Conservation (phyloP, 2,888 invertebrate species). For the Tachystola acroxantha region DNA sequence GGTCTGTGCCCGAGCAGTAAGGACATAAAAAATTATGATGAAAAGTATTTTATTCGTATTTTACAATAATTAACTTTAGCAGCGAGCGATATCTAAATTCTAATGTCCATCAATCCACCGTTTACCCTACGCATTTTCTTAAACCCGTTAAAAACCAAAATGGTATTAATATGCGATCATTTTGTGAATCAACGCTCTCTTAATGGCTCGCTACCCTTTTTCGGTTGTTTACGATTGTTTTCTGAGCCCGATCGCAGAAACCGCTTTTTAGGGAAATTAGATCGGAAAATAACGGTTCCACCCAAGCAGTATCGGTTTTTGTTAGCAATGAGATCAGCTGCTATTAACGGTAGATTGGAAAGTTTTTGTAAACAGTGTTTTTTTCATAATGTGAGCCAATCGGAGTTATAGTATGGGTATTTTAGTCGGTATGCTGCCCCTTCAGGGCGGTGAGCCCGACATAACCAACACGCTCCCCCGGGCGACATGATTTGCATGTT, state of each 20-base stretch:
- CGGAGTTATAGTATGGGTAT: too few relatives aligned
- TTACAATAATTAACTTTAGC: too few relatives aligned
- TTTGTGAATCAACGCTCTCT: slow-evolving; percentile 37
- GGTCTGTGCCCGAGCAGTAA: too few relatives aligned
- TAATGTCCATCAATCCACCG: slow-evolving; percentile 1
- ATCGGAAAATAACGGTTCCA: slow-evolving; percentile 36
- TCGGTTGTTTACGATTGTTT: slow-evolving; percentile 41
- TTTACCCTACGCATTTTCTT: slow-evolving; percentile 23
- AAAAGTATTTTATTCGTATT: too few relatives aligned
- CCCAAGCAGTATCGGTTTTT: slow-evolving; percentile 17
- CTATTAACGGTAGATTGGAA: slow-evolving; percentile 1
- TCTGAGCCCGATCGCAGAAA: slow-evolving; percentile 27
- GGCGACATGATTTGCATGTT: too few relatives aligned
- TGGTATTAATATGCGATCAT: slow-evolving; percentile 32
- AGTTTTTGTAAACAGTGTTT: neutral
- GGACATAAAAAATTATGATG: too few relatives aligned
- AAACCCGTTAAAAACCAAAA: slow-evolving; percentile 28
- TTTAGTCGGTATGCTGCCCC: too few relatives aligned
- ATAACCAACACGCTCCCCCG: too few relatives aligned
- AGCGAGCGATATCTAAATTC: too few relatives aligned
- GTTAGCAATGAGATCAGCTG: slow-evolving; percentile 26
- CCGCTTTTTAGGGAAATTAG: slow-evolving; percentile 46
- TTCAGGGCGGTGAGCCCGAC: too few relatives aligned
- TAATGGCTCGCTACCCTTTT: slow-evolving; percentile 43
- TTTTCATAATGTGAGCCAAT: too few relatives aligned